Conservation (phyloP, 2,797 vertebrate species). For the Tarsius wallacei region DNA sequence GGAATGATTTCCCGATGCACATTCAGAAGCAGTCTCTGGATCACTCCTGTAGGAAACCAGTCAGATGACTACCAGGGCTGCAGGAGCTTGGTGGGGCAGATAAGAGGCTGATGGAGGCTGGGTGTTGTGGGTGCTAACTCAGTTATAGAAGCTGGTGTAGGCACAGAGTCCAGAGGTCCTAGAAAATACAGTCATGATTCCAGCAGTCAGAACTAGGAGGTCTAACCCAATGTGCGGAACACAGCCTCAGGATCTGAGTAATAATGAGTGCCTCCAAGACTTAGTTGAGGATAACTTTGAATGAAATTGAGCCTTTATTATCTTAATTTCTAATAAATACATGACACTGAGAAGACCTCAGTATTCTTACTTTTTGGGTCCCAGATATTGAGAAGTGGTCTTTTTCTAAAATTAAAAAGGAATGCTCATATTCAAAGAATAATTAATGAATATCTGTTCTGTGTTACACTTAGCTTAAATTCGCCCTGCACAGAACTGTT, state of each 20-base stretch:
- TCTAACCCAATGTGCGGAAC: not conserved
- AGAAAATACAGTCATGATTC: not conserved
- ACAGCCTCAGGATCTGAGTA: not conserved
- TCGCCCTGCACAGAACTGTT: not conserved
- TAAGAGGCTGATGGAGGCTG: not conserved
- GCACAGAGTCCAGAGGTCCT: not conserved
- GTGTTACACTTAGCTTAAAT: not conserved
- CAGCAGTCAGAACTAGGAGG: not conserved
- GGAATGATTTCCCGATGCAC: not conserved
- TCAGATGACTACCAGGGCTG: not conserved
- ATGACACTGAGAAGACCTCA: not conserved
- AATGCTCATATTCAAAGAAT: constrained; percentile 22
- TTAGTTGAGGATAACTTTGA: not conserved
- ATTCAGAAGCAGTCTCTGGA: not conserved
- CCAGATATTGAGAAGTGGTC: not conserved
- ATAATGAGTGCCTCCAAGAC: not conserved
- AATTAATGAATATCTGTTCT: not conserved
- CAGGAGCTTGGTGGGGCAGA: not conserved
- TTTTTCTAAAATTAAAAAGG: constrained; percentile 39
- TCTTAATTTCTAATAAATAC: constrained; percentile 37
- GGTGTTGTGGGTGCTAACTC: not conserved
- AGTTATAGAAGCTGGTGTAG: not conserved
- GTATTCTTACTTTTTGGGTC: not conserved
- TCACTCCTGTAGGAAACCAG: not conserved
- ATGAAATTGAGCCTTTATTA: constrained; percentile 41